These are phyloP conservation scores for Podarcis lilfordi DNA, from an alignment of 2,797 vertebrate species.

Conservation along the genomic window DNA sequence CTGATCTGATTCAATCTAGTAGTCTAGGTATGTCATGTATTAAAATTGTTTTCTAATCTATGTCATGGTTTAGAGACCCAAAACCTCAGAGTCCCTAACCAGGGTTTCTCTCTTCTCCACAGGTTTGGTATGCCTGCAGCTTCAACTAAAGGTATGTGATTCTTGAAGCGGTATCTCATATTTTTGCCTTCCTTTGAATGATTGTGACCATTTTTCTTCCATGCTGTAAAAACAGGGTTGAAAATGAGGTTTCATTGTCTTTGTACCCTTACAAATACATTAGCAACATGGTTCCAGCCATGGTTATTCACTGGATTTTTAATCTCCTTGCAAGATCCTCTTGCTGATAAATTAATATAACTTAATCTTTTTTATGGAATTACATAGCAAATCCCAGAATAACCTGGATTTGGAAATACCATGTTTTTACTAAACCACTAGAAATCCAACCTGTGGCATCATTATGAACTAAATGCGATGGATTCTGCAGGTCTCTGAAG, in stretches of 20 bases:
- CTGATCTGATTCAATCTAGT: neutral
- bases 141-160: conserved; percentile 77
- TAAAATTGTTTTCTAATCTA: neutral
- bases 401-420: neutral
- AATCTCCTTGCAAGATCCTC: neutral
- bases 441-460: neutral
- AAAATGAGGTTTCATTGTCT: fast-evolving
- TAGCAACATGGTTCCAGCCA: neutral
- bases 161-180: neutral
- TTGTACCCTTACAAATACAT: neutral
- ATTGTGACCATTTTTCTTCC: neutral
- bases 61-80: neutral
- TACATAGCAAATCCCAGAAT: neutral
- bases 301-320: neutral
- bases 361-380: neutral
- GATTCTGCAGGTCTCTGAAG: neutral
- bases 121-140: conserved; percentile 85
- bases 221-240: fast-evolving
- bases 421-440: neutral
- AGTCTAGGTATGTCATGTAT: fast-evolving
- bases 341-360: neutral
- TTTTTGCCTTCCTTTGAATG: neutral
- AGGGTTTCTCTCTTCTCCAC: conserved; percentile 43
- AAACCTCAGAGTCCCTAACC: conserved; percentile 1
- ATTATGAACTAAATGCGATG: neutral